These are phyloP conservation scores for Elephantulus edwardii DNA, from an alignment of 2,113 vertebrate genomes.

Conservation along the genomic window DNA sequence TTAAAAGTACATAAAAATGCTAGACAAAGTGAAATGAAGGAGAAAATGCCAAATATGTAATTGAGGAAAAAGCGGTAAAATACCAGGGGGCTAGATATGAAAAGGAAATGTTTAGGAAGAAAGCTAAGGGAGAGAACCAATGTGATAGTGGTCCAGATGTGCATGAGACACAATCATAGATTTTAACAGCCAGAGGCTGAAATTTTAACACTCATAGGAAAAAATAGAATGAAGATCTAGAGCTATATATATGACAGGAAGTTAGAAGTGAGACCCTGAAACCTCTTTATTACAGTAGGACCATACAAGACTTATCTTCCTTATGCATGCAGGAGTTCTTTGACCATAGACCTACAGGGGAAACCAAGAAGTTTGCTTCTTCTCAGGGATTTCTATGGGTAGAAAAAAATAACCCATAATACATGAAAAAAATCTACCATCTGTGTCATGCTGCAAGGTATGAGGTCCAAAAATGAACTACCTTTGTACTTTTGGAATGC, in stretches of 20 bases:
- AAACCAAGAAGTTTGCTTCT: neutral
- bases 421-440: neutral
- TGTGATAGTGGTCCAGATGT: neutral
- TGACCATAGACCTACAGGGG: neutral
- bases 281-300: no score
- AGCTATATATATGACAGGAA: fast-evolving
- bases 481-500: neutral
- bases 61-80: neutral
- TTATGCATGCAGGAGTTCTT: neutral
- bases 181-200: neutral
- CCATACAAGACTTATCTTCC: neutral
- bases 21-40: neutral
- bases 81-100: neutral
- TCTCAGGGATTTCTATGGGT: neutral
- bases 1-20: neutral
- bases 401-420: neutral
- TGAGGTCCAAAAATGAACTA: neutral
- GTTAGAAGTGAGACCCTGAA: neutral
- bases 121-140: neutral
- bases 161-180: neutral
- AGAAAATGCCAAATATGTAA: neutral
- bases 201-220: fast-evolving
- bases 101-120: neutral
- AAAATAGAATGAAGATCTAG: neutral
- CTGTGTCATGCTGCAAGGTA: neutral